A percentile compares a stretch with the other conserved stretches of the same genome.
Evolutionary conservation across 2,113 vertebrate species (phyloP).

Genomic region (Zeus faber): DNA sequence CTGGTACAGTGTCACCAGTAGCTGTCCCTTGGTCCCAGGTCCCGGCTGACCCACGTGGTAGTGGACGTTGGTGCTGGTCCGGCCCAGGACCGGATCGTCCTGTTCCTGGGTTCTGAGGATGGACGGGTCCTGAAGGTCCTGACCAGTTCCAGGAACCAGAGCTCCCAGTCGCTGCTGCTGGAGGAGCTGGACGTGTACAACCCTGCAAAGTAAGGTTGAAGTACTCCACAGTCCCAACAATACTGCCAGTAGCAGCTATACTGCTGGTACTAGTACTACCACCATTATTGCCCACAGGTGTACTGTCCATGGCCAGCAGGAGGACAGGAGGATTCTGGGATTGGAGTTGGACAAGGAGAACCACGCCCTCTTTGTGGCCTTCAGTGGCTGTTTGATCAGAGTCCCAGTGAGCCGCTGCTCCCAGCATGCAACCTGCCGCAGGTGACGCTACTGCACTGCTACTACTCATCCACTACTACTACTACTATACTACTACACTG

Average conservation of each 20-base stretch:
- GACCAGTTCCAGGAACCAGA: slow-evolving; percentile 41
- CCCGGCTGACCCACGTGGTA: slow-evolving; percentile 82
- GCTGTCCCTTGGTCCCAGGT: too few relatives aligned
- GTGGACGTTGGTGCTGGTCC: slow-evolving; percentile 82
- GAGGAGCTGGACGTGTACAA: slow-evolving; percentile 86
- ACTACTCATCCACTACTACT: not conserved
- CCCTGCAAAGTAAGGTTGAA: slow-evolving; percentile 47
- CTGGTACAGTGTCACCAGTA: too few relatives aligned
- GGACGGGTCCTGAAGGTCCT: slow-evolving; percentile 86
- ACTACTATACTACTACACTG: not conserved
- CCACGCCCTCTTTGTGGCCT: slow-evolving; percentile 83
- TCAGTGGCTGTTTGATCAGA: slow-evolving; percentile 79
- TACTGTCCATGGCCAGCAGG: slow-evolving; percentile 1
- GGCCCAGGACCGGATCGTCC: slow-evolving; percentile 74
- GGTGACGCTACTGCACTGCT: slow-evolving; percentile 49
- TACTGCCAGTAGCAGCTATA: not conserved
- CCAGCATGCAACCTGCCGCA: slow-evolving; percentile 70
- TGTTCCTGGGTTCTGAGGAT: slow-evolving; percentile 87
- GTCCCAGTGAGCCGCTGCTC: slow-evolving; percentile 81
- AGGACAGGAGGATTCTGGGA: slow-evolving; percentile 74
- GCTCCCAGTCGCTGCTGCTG: slow-evolving; percentile 68
- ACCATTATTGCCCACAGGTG: not conserved
- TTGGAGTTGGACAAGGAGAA: slow-evolving; percentile 81
- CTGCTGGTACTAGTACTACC: not conserved
- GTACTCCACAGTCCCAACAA: not conserved